Percentiles rank a stretch among this genome's conserved stretches.
Evolutionary conservation across 2,888 invertebrate genomes (phyloP).

Genomic region (Sphaerophoria rueppellii): DNA sequence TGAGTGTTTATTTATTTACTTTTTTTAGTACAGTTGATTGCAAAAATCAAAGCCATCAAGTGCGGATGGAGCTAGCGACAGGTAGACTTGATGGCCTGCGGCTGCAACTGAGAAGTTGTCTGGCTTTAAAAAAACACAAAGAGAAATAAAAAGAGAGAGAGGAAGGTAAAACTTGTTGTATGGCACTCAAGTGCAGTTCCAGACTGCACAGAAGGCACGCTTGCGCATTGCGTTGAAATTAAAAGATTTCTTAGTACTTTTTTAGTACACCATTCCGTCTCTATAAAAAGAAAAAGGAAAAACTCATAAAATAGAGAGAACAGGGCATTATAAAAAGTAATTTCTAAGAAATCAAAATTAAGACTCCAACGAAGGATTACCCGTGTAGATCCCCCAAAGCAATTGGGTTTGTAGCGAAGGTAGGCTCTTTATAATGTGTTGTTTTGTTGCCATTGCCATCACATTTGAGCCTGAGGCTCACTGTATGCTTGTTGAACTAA

Average conservation of each 20-base stretch:
- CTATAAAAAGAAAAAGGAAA: not conserved
- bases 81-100: slow-evolving; percentile 52
- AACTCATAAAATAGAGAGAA: slow-evolving; percentile 29
- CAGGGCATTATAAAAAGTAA: slow-evolving; percentile 46
- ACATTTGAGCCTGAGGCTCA: not conserved
- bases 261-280: slow-evolving; percentile 13
- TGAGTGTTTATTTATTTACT: slow-evolving; percentile 18
- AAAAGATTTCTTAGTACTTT: slow-evolving; percentile 22
- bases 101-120: not conserved
- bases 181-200: slow-evolving; percentile 11
- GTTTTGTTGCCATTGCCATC: slow-evolving; percentile 9
- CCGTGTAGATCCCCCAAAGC: too few species aligned
- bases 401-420: not conserved
- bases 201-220: slow-evolving; percentile 48
- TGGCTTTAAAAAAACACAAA: not conserved
- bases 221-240: slow-evolving; percentile 54
- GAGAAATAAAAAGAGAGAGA: too few species aligned
- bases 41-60: not conserved
- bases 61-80: slow-evolving; percentile 5
- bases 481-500: slow-evolving; percentile 10
- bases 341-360: slow-evolving; percentile 71
- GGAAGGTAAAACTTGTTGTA: not conserved
- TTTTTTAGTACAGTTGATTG: slow-evolving; percentile 52
- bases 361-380: slow-evolving; percentile 52
- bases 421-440: not conserved